Evolutionary conservation across 2,797 vertebrate genomes (phyloP), one percentile per base, ranked within the genome.

Genomic region (Triplophysa bombifrons): DNA sequence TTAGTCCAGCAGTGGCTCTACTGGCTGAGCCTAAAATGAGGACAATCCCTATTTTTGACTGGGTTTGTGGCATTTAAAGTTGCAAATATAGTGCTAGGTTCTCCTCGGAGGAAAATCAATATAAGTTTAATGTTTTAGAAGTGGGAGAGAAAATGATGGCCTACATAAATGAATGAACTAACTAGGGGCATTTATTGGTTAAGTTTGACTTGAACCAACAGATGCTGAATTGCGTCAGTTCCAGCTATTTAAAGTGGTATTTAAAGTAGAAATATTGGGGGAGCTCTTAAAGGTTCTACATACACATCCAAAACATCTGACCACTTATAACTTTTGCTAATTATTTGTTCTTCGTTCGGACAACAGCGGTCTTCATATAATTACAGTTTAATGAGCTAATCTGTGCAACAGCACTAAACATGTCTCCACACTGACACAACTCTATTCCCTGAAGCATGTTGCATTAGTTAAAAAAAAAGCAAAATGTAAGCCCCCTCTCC

Each of bases 401-500:
- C 55, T 77, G 78, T 85, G 80, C 71, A 64, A 64, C 78, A 64
- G 60, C 25, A 30, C 25, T 61, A 34, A 84, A 30, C 80, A 82
- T 77, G 79, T 74, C 77, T 74, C 78, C 55, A 46, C 66, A 77
- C 56, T 75, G 80, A 51, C 64, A 51, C 64, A 69, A 61, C 63
- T 80, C 82, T 72, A 75, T 79, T 76, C 76, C 79, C 64, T 58
- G n/a, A 68, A 71, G 72, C 76, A 60, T 70, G 16, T 22, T 87
- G 80, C 76, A 86, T 88, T 87, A 87, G 84, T 87, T 84, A 81
- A 4, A 30, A 30, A 30, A 86, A 9, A 41, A 88, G 85, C 78
- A 85, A 69, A 72, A 76, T 75, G 81, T 80, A 82, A 81, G 30
- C 68, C 63, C 68, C 30, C 60, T 65, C 55, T 38, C 12, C 16